Evolutionary conservation across 2,888 invertebrate species (phyloP), one percentile per base, ranked within the genome.

Genomic region (Orchestes rusci): DNA sequence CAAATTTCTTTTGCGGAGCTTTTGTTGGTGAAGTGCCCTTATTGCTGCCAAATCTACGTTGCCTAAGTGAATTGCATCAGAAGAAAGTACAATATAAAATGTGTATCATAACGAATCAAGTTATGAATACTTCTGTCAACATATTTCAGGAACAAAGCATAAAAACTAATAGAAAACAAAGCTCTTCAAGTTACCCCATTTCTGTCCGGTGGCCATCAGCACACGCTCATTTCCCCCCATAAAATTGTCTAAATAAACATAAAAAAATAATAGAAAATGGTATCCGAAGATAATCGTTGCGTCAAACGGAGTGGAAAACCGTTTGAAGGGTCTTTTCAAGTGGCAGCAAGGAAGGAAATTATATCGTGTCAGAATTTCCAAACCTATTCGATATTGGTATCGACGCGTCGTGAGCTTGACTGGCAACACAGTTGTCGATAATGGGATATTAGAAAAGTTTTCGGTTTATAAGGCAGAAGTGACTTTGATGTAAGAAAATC

Each of bases 381-480:
- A 39, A 46, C 43, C 41, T 39, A 41, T 43, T 23, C 45, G 39
- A 45, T 42, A 42, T 49, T 38, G 33, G 34, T 49, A 39, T 49
- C 45, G 42, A 23, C 30, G 43, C 13, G 12, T 47, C 39, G 38
- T 39, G 43, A 47, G 46, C 47, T 43, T 47, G 50, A 50, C 50
- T 50, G 50, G 47, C 50, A n/a, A n/a, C n/a, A 50, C 50, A 50
- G 47, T 47, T 50, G 50, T 50, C 50, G 50, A 50, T 50, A 50
- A 50, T 50, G 50, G 50, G 50, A 50, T 50, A 50, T 50, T 50
- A 47, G 44, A 47, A 50, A 50, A 50, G 40, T 44, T 50, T 50
- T 47, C 44, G 47, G 46, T 50, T 47, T 47, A 50, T 50, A 43
- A 43, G 45, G 43, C 50, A 43, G 46, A 50, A 50, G 33, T 43